phyloP scores from a whole-genome alignment of 2,797 vertebrate genomes.

The Rhyacichthys aspro region DNA sequence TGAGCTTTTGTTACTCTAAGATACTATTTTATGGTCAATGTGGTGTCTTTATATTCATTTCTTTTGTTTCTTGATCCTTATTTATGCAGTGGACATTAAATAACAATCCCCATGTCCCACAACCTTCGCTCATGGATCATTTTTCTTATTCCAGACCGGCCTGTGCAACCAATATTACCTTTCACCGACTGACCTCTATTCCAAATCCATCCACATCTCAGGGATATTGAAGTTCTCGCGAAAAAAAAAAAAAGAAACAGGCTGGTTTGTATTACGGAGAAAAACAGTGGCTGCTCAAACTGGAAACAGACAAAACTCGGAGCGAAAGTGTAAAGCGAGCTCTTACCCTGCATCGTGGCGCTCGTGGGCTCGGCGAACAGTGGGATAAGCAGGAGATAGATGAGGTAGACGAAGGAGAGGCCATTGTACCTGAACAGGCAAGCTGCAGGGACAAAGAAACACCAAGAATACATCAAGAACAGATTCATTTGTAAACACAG shows the following conservation, averaged over 20 bases:
- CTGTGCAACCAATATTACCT: constrained; percentile 49
- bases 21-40: no score
- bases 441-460: constrained; percentile 77
- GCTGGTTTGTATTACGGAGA: constrained; percentile 54
- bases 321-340: constrained; percentile 3
- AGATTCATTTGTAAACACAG: not conserved
- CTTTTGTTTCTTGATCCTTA: not conserved
- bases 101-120: constrained; percentile 15
- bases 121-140: constrained; percentile 32
- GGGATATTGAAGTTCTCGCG: constrained; percentile 46
- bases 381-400: constrained; percentile 97
- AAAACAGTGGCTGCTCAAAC: constrained; percentile 42
- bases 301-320: constrained; percentile 16
- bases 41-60: constrained; percentile 1
- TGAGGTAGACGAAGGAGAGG: constrained; percentile 98
- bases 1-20: no score
- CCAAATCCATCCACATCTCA: constrained; percentile 61
- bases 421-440: constrained; percentile 98
- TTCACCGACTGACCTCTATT: constrained; percentile 42
- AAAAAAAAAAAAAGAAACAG: no score
- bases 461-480: not conserved
- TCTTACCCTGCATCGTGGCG: constrained; percentile 95
- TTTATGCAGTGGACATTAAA: constrained; percentile 23
- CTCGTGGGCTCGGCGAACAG: constrained; percentile 94
- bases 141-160: constrained; percentile 60